A percentile compares a stretch with the other conserved stretches of the same genome.
These are phyloP conservation scores for Latrodectus geometricus DNA, from an alignment of 1,140 invertebrate species.

Conservation along the genomic window DNA sequence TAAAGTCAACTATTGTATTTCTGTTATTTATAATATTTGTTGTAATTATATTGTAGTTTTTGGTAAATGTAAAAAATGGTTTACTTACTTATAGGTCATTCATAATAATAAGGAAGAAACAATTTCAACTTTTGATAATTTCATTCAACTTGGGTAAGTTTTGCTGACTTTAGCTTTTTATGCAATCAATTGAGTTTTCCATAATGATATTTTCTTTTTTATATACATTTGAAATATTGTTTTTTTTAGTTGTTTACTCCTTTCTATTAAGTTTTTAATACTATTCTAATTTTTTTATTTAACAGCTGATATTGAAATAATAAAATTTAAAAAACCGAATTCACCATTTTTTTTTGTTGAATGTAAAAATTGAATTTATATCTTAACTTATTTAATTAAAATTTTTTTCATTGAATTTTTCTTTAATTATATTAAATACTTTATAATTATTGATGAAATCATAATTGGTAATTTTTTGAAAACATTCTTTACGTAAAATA, in stretches of 20 bases:
- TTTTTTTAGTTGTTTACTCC: background rate
- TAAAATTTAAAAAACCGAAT: background rate
- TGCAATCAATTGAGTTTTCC: background rate
- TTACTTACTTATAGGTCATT: constrained; percentile 65
- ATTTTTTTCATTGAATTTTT: too few species aligned
- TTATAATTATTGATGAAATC: too few species aligned
- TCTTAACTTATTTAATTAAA: too few species aligned
- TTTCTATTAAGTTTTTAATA: background rate
- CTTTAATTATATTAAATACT: too few species aligned
- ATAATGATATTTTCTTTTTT: background rate
- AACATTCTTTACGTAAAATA: too few species aligned
- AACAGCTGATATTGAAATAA: too few species aligned
- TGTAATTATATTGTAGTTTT: too few species aligned
- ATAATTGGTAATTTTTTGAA: too few species aligned
- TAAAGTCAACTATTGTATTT: too few species aligned
- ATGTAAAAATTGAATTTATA: background rate
- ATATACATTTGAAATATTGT: background rate
- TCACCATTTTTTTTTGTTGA: background rate
- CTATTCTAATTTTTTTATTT: background rate
- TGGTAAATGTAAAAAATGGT: too few species aligned
- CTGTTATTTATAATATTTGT: too few species aligned
- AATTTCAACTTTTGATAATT: constrained; percentile 55
- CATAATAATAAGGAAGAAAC: constrained; percentile 64
- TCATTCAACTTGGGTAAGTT: constrained; percentile 51
- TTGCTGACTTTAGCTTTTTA: background rate